phyloP scores from a whole-genome alignment of 2,113 vertebrate species.

The Bubo blakistoni region DNA sequence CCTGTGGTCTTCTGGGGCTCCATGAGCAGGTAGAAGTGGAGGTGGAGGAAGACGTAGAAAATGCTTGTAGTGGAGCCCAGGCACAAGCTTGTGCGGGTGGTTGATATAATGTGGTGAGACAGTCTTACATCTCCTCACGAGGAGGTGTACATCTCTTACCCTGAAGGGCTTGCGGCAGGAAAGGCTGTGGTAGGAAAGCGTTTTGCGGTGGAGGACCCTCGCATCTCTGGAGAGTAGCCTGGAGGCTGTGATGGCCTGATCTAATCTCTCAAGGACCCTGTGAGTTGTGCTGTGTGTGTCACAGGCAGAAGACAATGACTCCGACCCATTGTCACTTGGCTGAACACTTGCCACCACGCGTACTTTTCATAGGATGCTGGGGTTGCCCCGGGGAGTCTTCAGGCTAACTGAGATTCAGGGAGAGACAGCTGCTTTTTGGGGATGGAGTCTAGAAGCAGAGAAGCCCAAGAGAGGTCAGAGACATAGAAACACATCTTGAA shows the following conservation, averaged over 20 bases:
- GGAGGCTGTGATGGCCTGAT: conserved; percentile 31
- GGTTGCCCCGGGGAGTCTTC: neutral
- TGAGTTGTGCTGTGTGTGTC: conserved; percentile 22
- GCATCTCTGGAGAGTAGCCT: conserved; percentile 19
- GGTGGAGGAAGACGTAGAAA: neutral
- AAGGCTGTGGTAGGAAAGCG: conserved; percentile 25
- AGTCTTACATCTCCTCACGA: neutral
- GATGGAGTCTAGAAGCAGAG: neutral
- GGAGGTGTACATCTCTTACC: neutral
- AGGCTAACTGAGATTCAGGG: neutral
- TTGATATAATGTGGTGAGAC: conserved; percentile 46
- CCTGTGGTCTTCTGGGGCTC: conserved; percentile 1
- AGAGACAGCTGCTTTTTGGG: neutral
- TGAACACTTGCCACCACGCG: neutral
- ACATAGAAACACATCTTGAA: neutral
- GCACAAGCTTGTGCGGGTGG: neutral
- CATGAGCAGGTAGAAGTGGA: neutral
- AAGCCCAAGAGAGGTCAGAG: neutral
- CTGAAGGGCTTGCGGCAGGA: neutral
- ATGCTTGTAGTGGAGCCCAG: neutral
- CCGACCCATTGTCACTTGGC: neutral
- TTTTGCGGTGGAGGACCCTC: neutral
- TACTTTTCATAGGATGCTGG: neutral
- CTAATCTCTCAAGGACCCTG: conserved; percentile 36
- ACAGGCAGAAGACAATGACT: conserved; percentile 6